A percentile compares a stretch with the other conserved stretches of the same genome.
Evolutionary conservation across 2,888 invertebrate species (phyloP).

Genomic region (Pocota personata): DNA sequence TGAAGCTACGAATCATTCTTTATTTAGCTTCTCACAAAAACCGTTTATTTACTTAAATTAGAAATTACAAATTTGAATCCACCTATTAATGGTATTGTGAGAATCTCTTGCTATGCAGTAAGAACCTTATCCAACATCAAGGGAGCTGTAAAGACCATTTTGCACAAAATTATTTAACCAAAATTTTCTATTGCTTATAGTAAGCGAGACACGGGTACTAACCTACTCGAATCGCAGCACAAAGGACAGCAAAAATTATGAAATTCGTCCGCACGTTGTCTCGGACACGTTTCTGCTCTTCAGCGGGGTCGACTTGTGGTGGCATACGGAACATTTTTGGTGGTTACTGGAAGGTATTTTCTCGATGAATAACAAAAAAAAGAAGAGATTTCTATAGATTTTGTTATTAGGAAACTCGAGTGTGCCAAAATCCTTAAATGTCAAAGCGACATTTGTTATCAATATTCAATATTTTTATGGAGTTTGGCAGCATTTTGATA

Average conservation of each 20-base stretch:
- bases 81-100: slow-evolving; percentile 37
- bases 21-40: background rate
- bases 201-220: slow-evolving; percentile 40
- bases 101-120: slow-evolving; percentile 55
- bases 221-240: slow-evolving; percentile 80
- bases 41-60: slow-evolving; percentile 52
- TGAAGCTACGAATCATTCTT: too few relatives aligned
- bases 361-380: background rate
- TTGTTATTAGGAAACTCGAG: slow-evolving; percentile 9
- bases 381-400: background rate
- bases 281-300: slow-evolving; percentile 80
- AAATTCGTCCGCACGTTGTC: slow-evolving; percentile 81
- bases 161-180: background rate
- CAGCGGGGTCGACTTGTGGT: slow-evolving; percentile 81
- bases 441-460: slow-evolving; percentile 2
- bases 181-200: background rate
- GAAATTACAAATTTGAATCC: slow-evolving; percentile 59
- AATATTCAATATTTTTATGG: background rate
- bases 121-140: slow-evolving; percentile 47
- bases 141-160: slow-evolving; percentile 34
- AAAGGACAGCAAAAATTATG: slow-evolving; percentile 78
- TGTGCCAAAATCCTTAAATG: background rate
- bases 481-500: background rate
- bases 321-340: slow-evolving; percentile 81
- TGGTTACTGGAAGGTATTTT: background rate